A percentile compares a stretch with the other conserved stretches of the same genome.
Conservation (phyloP, 2,888 invertebrate genomes). For the Cordilura impudica region DNA sequence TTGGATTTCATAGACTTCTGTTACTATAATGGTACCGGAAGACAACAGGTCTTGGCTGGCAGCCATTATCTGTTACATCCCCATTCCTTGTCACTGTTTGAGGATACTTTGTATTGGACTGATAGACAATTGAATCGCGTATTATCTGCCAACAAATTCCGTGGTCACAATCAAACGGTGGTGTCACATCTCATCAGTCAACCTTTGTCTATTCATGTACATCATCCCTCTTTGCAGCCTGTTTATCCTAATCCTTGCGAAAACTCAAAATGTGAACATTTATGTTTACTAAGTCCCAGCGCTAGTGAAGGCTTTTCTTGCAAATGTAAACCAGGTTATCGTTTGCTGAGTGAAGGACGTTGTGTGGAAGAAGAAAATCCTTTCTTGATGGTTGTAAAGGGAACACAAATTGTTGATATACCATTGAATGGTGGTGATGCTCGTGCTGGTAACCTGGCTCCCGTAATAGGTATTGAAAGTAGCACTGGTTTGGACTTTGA, state of each 20-base stretch:
- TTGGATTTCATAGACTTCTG: constrained; percentile 98
- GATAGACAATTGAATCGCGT: constrained; percentile 95
- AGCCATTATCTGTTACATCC: constrained; percentile 97
- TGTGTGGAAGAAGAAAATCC: constrained; percentile 92
- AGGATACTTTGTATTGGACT: constrained; percentile 98
- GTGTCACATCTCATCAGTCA: constrained; percentile 96
- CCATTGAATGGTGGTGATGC: constrained; percentile 87
- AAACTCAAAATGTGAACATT: constrained; percentile 87
- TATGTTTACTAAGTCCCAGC: constrained; percentile 93
- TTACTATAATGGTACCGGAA: constrained; percentile 94
- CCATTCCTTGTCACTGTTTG: constrained; percentile 95
- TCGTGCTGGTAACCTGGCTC: constrained; percentile 88
- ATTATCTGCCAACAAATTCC: constrained; percentile 93
- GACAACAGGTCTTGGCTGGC: constrained; percentile 91
- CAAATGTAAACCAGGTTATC: constrained; percentile 93
- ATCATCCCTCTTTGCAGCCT: constrained; percentile 96
- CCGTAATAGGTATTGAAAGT: constrained; percentile 92
- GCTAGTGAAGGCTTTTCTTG: constrained; percentile 87
- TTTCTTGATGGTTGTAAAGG: constrained; percentile 93
- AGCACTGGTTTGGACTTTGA: constrained; percentile 96
- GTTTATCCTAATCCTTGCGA: constrained; percentile 87
- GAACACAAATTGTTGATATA: constrained; percentile 92
- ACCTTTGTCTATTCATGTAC: constrained; percentile 96
- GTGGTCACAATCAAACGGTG: constrained; percentile 93
- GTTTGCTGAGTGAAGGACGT: constrained; percentile 82